These are phyloP conservation scores for Hepsetus odoe DNA, from an alignment of 2,113 vertebrate genomes.

Conservation along the genomic window DNA sequence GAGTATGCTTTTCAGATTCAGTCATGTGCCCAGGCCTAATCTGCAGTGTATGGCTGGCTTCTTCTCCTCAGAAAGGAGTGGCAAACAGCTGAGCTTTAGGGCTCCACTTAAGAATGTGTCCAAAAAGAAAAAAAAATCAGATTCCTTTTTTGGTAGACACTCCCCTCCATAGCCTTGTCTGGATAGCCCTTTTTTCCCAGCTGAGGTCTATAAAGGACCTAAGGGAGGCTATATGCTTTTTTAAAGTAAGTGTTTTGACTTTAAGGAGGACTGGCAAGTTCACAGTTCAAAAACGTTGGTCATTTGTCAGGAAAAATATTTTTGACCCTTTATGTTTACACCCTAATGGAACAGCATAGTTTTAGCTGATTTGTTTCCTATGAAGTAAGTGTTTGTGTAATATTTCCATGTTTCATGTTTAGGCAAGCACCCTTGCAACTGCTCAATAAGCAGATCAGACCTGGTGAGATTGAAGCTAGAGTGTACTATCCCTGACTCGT, in stretches of 20 bases:
- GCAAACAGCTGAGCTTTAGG: not conserved
- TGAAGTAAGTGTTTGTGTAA: too few species aligned
- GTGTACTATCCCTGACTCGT: not conserved
- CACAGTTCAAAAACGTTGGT: not conserved
- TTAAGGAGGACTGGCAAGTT: not conserved
- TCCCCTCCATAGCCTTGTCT: slow-evolving; percentile 28
- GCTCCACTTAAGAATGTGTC: slow-evolving; percentile 9
- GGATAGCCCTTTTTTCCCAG: slow-evolving; percentile 2
- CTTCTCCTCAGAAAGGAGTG: slow-evolving; percentile 12
- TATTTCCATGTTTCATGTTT: not conserved
- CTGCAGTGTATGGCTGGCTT: not conserved
- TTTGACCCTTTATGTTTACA: not conserved
- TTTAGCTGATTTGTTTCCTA: too few species aligned
- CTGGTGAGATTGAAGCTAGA: not conserved
- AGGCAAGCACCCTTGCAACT: not conserved
- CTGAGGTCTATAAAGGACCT: not conserved
- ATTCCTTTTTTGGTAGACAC: slow-evolving; percentile 31
- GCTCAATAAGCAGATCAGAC: not conserved
- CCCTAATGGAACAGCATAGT: not conserved
- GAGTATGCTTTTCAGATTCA: not conserved
- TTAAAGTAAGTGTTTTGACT: not conserved
- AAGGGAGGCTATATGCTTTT: not conserved
- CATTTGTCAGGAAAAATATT: not conserved
- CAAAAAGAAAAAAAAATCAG: slow-evolving; percentile 22
- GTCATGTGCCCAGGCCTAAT: not conserved